Base-by-base conservation (phyloP, 2,888 invertebrate species). In the Ornithoptera alexandrae region DNA sequence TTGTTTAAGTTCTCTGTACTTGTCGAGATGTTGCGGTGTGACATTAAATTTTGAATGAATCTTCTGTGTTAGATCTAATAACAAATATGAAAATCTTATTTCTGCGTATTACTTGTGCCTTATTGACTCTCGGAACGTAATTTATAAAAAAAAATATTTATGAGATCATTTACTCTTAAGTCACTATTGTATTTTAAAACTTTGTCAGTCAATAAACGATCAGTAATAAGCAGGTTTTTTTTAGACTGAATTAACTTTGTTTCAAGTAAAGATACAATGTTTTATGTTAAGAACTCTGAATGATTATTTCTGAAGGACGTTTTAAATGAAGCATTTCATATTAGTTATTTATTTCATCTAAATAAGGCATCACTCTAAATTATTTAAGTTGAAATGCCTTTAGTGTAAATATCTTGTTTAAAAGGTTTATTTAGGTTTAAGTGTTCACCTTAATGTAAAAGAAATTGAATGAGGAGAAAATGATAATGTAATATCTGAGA, bases 331-430 rank as follows among this genome's bases (percentile, higher is more conserved):
- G 90, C 89, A 92, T 92, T 92, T 91, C 90, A 90, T 91, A 89
- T 89, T 90, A 87, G 90, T 91, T 91, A 91, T 91, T 92, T 92
- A 91, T 91, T 91, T 87, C 84, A 87, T 89, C 84, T 88, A 84
- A 80, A 84, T 89, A 88, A 88, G 87, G 86, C 84, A 85, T 88
- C 90, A 90, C 88, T 87, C 81, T 90, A 90, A 46, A 89, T 89
- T 88, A 85, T 88, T 90, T 71, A 90, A 90, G 89, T 89, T 89
- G 87, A 87, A 88, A 87, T 88, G 88, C 84, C 81, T 83, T 88
- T 84, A 86, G 79, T 92, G 92, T 92, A 92, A 90, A 92, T 92
- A 92, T 86, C 87, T 88, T 87, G 87, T 90, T 90, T 90, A 90
- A 88, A 89, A 80, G 86, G 84, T 90, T 90, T 90, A 89, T 91